phyloP scores from a whole-genome alignment of 2,888 invertebrate genomes.

The Glyphotaelius pellucidus region DNA sequence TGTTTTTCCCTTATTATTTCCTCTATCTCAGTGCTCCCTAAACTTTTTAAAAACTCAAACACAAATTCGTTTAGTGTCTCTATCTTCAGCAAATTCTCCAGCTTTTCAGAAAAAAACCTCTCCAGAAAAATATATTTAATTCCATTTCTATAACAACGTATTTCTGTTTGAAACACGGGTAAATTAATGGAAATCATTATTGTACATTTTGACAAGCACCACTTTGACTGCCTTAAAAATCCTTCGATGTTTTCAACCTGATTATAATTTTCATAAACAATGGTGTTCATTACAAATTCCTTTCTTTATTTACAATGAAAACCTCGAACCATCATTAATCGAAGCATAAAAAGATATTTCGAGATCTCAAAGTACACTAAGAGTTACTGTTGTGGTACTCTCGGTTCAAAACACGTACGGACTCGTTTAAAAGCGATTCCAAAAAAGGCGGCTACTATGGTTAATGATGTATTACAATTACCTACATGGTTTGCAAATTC shows the following conservation, averaged over 20 bases:
- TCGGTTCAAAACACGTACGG: conserved; percentile 2
- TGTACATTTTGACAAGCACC: neutral
- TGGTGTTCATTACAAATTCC: neutral
- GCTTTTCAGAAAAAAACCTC: no score
- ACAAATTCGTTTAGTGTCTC: no score
- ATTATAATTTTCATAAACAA: neutral
- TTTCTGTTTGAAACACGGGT: no score
- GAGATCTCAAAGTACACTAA: neutral
- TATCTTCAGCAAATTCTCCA: no score
- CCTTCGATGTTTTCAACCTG: neutral
- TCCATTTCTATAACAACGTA: no score
- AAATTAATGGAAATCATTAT: no score
- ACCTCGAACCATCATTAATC: neutral
- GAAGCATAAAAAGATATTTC: neutral
- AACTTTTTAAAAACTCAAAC: no score
- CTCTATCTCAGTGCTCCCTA: no score
- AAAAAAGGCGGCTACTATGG: no score
- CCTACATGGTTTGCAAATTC: neutral
- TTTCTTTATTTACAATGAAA: neutral
- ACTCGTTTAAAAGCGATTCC: neutral
- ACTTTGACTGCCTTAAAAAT: neutral
- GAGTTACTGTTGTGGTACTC: neutral
- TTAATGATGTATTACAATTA: no score
- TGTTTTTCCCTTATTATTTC: no score
- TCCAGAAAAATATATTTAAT: no score